phyloP scores from a whole-genome alignment of 2,113 vertebrate species.

The Crypturellus undulatus region DNA sequence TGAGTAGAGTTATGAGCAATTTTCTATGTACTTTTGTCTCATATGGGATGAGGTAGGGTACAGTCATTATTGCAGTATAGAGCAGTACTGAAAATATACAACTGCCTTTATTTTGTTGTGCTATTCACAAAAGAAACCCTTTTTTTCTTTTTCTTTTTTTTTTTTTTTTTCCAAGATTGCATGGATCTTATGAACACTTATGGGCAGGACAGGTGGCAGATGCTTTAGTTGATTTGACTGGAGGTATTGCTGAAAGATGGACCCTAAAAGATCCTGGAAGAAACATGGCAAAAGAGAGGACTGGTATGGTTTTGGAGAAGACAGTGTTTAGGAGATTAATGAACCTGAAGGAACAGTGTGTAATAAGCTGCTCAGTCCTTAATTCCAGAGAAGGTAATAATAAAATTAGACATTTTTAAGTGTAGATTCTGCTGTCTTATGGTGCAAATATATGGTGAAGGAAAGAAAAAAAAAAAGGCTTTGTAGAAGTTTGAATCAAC shows the following conservation, averaged over 20 bases:
- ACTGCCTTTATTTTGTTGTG: neutral
- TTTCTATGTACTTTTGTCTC: neutral
- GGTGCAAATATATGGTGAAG: neutral
- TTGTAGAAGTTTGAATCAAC: neutral
- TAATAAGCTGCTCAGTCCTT: conserved; percentile 90
- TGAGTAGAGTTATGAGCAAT: neutral
- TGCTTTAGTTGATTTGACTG: conserved; percentile 92
- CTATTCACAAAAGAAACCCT: neutral
- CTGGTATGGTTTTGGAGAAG: conserved; percentile 53
- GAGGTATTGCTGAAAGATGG: conserved; percentile 91
- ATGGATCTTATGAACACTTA: conserved; percentile 90
- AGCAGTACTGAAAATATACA: neutral
- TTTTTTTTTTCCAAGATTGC: conserved; percentile 68
- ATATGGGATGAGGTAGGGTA: neutral
- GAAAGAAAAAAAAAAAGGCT: neutral
- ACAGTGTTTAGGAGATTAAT: conserved; percentile 81
- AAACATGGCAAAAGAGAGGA: conserved; percentile 48
- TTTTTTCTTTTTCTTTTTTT: neutral
- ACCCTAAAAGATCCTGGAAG: conserved; percentile 74
- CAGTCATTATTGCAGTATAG: rapidly evolving
- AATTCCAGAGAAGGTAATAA: conserved; percentile 81
- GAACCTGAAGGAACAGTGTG: conserved; percentile 84
- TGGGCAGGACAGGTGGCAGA: conserved; percentile 98
- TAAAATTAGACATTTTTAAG: neutral
- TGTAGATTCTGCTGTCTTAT: neutral